Conservation (phyloP, 2,113 vertebrate species). For the Dryoscopus gambensis region DNA sequence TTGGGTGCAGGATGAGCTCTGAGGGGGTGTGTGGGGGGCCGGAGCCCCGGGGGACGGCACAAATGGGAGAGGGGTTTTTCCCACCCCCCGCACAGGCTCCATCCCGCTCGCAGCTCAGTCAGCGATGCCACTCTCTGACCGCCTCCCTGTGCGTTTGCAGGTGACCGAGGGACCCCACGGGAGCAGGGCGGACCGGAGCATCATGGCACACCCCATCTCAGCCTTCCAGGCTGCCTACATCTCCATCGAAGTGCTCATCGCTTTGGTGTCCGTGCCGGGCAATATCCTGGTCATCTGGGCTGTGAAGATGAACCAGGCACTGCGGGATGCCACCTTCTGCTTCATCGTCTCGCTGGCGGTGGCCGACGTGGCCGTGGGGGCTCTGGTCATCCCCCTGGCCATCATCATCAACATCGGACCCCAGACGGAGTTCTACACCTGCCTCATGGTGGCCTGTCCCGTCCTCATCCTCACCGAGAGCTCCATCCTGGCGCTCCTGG, state of each 20-base stretch:
- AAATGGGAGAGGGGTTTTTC: neutral
- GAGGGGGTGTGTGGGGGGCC: too few species aligned
- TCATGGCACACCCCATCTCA: conserved; percentile 76
- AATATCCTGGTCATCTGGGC: conserved; percentile 99
- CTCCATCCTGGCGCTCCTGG: conserved; percentile 94
- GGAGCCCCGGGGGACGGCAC: neutral
- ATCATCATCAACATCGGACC: conserved; percentile 90
- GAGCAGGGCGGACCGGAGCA: neutral
- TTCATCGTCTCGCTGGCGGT: conserved; percentile 93
- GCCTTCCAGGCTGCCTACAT: conserved; percentile 85
- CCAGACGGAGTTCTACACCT: conserved; percentile 87
- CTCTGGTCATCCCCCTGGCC: conserved; percentile 92
- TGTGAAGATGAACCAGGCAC: conserved; percentile 88
- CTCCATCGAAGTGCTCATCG: conserved; percentile 89
- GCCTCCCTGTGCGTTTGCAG: neutral
- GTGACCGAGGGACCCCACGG: neutral
- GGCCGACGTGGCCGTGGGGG: conserved; percentile 93
- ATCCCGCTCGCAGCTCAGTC: neutral
- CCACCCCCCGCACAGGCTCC: neutral
- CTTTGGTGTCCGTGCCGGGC: conserved; percentile 88
- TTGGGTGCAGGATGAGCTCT: neutral
- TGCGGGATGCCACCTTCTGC: conserved; percentile 92
- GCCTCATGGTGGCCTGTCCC: conserved; percentile 87
- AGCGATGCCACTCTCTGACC: neutral
- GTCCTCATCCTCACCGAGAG: conserved; percentile 96